Evolutionary conservation across 2,888 invertebrate genomes (phyloP).

Genomic region (Volucella zonaria): DNA sequence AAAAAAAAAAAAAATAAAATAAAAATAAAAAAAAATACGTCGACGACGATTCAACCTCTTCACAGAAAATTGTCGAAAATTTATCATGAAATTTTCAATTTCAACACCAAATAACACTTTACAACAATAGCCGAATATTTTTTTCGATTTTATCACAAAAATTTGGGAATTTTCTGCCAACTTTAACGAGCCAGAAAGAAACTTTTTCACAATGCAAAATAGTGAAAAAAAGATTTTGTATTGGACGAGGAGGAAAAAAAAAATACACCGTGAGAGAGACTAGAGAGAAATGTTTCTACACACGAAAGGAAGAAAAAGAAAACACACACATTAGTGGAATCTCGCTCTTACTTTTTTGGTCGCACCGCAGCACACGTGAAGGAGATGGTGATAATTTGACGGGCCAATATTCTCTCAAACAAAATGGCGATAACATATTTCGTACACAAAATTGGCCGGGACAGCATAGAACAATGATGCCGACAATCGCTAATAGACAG

Average conservation of each 20-base stretch:
- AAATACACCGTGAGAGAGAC: conserved; percentile 40
- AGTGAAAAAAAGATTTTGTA: conserved; percentile 69
- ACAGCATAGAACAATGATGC: conserved; percentile 38
- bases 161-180: conserved; percentile 39
- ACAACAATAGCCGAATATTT: conserved; percentile 27
- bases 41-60: conserved; percentile 58
- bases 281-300: conserved; percentile 63
- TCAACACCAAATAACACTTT: conserved; percentile 19
- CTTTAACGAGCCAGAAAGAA: conserved; percentile 61
- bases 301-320: conserved; percentile 61
- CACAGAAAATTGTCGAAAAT: conserved; percentile 45
- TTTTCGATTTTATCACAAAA: conserved; percentile 65
- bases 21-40: too few species aligned
- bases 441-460: conserved; percentile 48
- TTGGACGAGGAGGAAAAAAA: conserved; percentile 62
- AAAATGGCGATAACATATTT: conserved; percentile 68
- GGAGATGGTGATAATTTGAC: conserved; percentile 46
- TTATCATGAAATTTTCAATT: conserved; percentile 39
- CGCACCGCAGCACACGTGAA: conserved; percentile 7
- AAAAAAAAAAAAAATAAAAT: conserved; percentile 51
- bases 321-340: conserved; percentile 30
- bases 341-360: conserved; percentile 1
- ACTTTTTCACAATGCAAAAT: conserved; percentile 74
- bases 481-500: conserved; percentile 36
- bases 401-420: conserved; percentile 54